A percentile compares a stretch with the other conserved stretches of the same genome.
Conservation (phyloP, 2,888 invertebrate species). For the Drosophila lutescens region DNA sequence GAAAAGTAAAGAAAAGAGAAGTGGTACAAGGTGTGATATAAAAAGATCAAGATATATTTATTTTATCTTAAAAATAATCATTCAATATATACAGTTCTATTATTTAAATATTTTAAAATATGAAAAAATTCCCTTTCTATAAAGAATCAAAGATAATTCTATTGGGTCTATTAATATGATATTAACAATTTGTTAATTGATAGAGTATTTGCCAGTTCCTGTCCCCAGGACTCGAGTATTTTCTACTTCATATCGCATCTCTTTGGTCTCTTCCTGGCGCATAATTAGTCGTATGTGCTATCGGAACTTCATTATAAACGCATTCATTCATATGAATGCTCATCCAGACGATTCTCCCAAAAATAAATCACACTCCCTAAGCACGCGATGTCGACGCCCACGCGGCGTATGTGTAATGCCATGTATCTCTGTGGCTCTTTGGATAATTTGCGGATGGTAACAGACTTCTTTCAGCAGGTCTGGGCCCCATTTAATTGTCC, state of each 20-base stretch:
- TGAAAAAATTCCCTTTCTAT: too few relatives aligned
- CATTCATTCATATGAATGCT: slow-evolving; percentile 38
- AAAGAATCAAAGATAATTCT: too few relatives aligned
- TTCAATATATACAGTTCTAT: too few relatives aligned
- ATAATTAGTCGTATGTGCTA: slow-evolving; percentile 24
- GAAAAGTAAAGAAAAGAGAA: neutral
- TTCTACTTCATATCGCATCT: neutral
- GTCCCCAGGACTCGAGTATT: neutral
- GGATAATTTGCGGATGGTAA: slow-evolving; percentile 10
- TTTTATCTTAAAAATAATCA: too few relatives aligned
- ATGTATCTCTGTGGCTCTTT: slow-evolving; percentile 7
- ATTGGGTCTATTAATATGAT: too few relatives aligned
- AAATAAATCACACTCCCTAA: slow-evolving; percentile 73
- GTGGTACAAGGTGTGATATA: too few relatives aligned
- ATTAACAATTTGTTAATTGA: too few relatives aligned
- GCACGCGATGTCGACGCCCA: slow-evolving; percentile 69
- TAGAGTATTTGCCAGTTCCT: neutral
- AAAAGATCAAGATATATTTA: too few relatives aligned
- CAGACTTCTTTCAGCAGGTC: slow-evolving; percentile 14
- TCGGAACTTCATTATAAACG: slow-evolving; percentile 39
- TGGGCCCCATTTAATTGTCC: slow-evolving; percentile 41
- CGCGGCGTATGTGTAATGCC: slow-evolving; percentile 53
- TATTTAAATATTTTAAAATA: too few relatives aligned
- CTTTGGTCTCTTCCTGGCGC: neutral
- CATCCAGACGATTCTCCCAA: slow-evolving; percentile 51